Evolutionary conservation across 2,797 vertebrate species (phyloP).

Genomic region (Coendou prehensilis): DNA sequence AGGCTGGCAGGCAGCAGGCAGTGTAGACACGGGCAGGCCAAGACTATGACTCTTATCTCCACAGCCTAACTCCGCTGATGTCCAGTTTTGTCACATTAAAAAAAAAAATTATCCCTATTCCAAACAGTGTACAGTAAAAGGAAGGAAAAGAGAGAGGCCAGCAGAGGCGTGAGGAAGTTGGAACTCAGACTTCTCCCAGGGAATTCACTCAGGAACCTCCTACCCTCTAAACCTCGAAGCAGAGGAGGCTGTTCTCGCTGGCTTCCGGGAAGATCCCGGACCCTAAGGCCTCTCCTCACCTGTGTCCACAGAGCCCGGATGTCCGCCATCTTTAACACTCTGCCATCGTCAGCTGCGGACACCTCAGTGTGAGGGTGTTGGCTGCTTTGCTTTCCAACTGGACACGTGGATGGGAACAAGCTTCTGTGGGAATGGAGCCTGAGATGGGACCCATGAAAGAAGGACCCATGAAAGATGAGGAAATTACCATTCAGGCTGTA

Average conservation of each 20-base stretch:
- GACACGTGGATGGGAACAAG: neutral
- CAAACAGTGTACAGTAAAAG: neutral
- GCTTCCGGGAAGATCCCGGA: neutral
- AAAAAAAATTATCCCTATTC: neutral
- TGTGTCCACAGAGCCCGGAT: accelerated
- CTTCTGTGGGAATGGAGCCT: neutral
- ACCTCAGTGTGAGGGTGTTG: neutral
- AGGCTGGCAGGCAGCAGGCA: neutral
- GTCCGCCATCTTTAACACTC: neutral
- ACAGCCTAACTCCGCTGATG: neutral
- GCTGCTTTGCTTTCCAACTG: neutral
- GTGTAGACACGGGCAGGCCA: neutral
- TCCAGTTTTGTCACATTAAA: neutral
- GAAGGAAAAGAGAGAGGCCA: neutral
- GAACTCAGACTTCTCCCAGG: neutral
- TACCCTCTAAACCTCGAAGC: neutral
- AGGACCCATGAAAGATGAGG: neutral
- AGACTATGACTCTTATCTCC: neutral
- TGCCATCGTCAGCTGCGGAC: accelerated
- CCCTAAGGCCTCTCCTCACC: neutral
- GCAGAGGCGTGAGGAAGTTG: neutral
- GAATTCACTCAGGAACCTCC: neutral
- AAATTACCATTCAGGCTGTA: neutral
- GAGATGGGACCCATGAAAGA: neutral
- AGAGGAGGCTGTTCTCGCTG: neutral